phyloP scores from a whole-genome alignment of 2,888 invertebrate species.

The Nomada fucata region DNA sequence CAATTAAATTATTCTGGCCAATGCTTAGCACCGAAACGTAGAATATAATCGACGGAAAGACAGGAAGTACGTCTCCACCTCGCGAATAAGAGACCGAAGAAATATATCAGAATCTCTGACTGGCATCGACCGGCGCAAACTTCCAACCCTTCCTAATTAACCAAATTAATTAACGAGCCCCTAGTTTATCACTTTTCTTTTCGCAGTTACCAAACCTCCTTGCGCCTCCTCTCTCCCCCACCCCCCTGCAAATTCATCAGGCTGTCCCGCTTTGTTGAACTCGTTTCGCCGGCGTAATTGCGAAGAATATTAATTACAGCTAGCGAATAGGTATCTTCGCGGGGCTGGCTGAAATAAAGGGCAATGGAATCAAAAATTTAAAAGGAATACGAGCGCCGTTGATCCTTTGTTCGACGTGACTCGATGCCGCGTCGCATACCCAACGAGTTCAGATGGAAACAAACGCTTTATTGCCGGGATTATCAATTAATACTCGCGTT shows the following conservation, averaged over 20 bases:
- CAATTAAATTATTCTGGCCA: neutral
- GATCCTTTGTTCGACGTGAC: constrained; percentile 4
- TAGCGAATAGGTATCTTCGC: constrained; percentile 2
- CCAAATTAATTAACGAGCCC: constrained; percentile 49
- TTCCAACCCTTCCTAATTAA: constrained; percentile 35
- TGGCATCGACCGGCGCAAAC: neutral
- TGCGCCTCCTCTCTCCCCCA: neutral
- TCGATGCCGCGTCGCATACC: neutral
- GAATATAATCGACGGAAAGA: no score
- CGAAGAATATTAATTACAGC: constrained; percentile 49
- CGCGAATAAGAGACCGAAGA: no score
- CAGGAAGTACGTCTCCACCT: no score
- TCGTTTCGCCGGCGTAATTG: constrained; percentile 24
- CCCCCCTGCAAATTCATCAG: constrained; percentile 29
- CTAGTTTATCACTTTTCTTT: constrained; percentile 39
- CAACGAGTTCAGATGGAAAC: constrained; percentile 3
- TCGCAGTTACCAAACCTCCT: constrained; percentile 13
- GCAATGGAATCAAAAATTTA: no score
- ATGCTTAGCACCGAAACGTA: no score
- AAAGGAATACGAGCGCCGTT: neutral
- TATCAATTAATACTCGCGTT: constrained; percentile 44
- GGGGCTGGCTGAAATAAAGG: neutral
- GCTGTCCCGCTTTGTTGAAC: constrained; percentile 19
- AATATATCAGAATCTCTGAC: neutral
- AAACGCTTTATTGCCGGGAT: constrained; percentile 5